Evolutionary conservation across 2,113 vertebrate genomes (phyloP).

Genomic region (Centropristis striata): DNA sequence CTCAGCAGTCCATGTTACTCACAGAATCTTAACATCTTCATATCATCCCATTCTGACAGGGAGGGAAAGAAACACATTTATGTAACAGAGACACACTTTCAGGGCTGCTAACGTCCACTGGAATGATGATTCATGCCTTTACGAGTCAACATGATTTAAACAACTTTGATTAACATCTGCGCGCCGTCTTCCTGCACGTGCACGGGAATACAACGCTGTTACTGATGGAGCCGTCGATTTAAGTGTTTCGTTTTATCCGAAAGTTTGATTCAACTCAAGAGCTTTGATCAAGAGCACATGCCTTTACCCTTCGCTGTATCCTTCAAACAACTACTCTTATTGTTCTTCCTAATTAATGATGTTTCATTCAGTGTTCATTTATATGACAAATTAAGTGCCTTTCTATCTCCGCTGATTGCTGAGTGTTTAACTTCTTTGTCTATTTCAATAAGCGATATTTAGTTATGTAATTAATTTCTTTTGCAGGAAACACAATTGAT

Average conservation of each 20-base stretch:
- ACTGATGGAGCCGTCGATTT: slow-evolving; percentile 19
- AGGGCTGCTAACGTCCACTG: not conserved
- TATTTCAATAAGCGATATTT: slow-evolving; percentile 84
- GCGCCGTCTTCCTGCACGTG: not conserved
- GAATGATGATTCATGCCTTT: slow-evolving; percentile 14
- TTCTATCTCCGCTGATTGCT: slow-evolving; percentile 79
- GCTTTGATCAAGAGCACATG: slow-evolving; percentile 63
- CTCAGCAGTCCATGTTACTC: slow-evolving; percentile 57
- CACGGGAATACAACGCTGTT: slow-evolving; percentile 7
- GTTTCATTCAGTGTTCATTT: slow-evolving; percentile 75
- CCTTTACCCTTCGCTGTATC: slow-evolving; percentile 69
- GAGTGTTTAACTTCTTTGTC: slow-evolving; percentile 83
- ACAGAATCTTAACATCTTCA: slow-evolving; percentile 60
- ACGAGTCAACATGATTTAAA: slow-evolving; percentile 6
- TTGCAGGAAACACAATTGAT: slow-evolving; percentile 85
- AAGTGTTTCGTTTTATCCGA: slow-evolving; percentile 48
- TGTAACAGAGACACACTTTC: slow-evolving; percentile 9
- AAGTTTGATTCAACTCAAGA: slow-evolving; percentile 45
- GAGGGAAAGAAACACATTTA: slow-evolving; percentile 22
- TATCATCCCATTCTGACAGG: slow-evolving; percentile 44
- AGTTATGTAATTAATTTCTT: slow-evolving; percentile 86
- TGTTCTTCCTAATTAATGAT: slow-evolving; percentile 79
- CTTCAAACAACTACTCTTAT: slow-evolving; percentile 72
- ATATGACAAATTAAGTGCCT: slow-evolving; percentile 77
- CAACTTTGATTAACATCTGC: slow-evolving; percentile 13